phyloP scores from a whole-genome alignment of 2,113 vertebrate genomes.

The Rhea pennata region DNA sequence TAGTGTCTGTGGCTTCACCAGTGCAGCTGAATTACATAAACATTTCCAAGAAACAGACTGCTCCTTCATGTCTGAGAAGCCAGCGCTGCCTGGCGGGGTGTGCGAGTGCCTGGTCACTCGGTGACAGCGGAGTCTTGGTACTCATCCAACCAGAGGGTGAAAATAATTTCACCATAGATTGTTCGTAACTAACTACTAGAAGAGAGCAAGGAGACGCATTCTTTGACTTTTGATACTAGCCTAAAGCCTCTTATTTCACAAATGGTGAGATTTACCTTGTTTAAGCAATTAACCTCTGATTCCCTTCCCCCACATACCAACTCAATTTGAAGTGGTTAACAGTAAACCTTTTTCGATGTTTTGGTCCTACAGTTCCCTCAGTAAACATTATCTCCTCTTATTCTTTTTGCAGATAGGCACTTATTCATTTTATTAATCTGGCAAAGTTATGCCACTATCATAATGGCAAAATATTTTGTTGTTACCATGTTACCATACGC shows the following conservation, averaged over 20 bases:
- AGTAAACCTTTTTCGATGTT: background rate
- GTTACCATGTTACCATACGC: background rate
- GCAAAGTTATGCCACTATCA: background rate
- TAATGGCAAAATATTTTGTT: background rate
- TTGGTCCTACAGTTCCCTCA: background rate
- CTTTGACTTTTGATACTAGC: background rate
- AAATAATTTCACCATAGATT: background rate
- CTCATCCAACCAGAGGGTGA: background rate
- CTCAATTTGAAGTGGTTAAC: background rate
- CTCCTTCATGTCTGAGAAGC: background rate
- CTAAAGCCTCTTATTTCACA: background rate
- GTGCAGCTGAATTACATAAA: background rate
- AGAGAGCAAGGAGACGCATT: background rate
- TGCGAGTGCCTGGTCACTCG: rapidly evolving
- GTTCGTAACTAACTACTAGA: background rate
- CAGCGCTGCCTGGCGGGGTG: background rate
- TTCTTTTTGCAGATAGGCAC: background rate
- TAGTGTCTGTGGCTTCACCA: background rate
- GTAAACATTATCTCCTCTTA: background rate
- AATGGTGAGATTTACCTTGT: background rate
- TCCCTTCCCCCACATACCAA: background rate
- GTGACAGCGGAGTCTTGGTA: background rate
- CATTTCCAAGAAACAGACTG: conserved; percentile 43
- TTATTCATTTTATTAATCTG: background rate
- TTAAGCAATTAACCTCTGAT: background rate